A percentile compares a stretch with the other conserved stretches of the same genome.
phyloP scores from a whole-genome alignment of 2,888 invertebrate genomes.

The Subacronicta megacephala region DNA sequence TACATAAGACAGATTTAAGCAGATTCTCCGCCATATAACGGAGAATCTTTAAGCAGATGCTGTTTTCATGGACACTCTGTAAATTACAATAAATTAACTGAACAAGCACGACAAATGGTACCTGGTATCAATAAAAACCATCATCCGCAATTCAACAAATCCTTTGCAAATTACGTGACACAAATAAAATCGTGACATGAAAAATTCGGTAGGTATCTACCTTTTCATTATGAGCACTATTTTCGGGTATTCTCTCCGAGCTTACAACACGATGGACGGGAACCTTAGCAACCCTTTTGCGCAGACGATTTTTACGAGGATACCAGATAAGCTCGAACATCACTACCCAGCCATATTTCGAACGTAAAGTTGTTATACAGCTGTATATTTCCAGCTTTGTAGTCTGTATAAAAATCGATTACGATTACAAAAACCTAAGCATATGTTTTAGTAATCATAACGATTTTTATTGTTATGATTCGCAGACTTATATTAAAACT shows the following conservation, averaged over 20 bases:
- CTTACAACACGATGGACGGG: slow-evolving; percentile 18
- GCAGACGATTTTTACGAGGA: slow-evolving; percentile 33
- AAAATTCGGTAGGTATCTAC: background rate
- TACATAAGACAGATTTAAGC: no score
- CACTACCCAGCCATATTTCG: slow-evolving; percentile 38
- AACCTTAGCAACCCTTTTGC: slow-evolving; percentile 37
- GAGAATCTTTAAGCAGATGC: no score
- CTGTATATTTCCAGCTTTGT: slow-evolving; percentile 4
- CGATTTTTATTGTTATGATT: background rate
- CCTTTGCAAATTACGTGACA: no score
- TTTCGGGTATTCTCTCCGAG: slow-evolving; percentile 11
- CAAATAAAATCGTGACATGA: background rate
- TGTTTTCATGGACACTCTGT: no score
- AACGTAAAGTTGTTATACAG: slow-evolving; percentile 15
- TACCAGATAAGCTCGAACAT: slow-evolving; percentile 40
- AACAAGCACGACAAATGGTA: no score
- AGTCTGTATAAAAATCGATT: no score
- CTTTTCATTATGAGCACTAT: slow-evolving; percentile 20
- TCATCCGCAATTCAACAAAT: no score
- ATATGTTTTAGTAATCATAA: background rate
- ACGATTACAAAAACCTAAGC: no score
- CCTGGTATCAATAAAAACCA: no score
- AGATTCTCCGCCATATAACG: no score
- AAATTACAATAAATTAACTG: no score
- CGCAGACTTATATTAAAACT: no score